Percentiles rank a stretch among this genome's conserved stretches.
phyloP scores from a whole-genome alignment of 2,797 vertebrate genomes.

The Sylvilagus floridanus region DNA sequence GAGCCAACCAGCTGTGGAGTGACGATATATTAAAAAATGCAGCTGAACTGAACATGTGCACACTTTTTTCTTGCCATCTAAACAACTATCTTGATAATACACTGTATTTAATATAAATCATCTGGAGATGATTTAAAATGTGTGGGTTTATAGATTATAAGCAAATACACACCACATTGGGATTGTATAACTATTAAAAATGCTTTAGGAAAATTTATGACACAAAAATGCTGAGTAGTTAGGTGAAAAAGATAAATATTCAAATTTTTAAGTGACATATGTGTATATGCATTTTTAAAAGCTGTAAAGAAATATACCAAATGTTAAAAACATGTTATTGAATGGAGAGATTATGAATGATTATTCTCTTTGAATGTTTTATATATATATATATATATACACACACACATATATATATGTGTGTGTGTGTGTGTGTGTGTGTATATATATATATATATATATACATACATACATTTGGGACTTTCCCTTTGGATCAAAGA shows the following conservation, averaged over 20 bases:
- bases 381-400: not conserved
- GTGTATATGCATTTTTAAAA: conserved; percentile 55
- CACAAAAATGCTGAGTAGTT: conserved; percentile 43
- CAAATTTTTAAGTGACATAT: conserved; percentile 57
- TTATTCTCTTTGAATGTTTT: conserved; percentile 48
- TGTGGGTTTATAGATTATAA: not conserved
- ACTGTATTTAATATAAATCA: too few relatives aligned
- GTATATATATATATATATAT: too few relatives aligned
- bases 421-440: not conserved
- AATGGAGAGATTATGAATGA: conserved; percentile 34
- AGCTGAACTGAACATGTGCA: not conserved
- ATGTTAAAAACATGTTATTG: conserved; percentile 63
- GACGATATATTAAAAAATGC: not conserved
- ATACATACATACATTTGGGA: not conserved
- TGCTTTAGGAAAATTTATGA: conserved; percentile 51
- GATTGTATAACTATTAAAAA: conserved; percentile 30
- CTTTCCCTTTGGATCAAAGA: conserved; percentile 34
- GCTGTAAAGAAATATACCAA: conserved; percentile 57
- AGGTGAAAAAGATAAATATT: conserved; percentile 32
- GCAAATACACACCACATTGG: not conserved
- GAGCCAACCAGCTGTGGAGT: not conserved
- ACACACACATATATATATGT: too few relatives aligned
- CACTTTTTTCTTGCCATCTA: not conserved
- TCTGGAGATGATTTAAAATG: too few relatives aligned
- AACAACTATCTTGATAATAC: too few relatives aligned